Evolutionary conservation across 2,113 vertebrate species (phyloP).

Genomic region (Andinoacara biseriatus): DNA sequence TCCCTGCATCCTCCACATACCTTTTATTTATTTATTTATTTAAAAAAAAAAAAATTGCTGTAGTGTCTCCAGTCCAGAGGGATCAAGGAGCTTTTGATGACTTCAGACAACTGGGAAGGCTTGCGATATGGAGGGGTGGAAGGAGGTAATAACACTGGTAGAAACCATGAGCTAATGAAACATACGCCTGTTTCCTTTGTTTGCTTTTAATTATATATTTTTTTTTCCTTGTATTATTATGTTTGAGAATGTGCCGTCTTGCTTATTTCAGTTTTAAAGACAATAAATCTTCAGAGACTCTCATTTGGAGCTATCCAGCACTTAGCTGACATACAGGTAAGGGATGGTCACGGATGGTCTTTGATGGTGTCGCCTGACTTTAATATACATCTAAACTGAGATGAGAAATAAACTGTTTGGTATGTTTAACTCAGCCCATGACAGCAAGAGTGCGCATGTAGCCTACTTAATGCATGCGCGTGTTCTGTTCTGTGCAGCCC

Average conservation of each 20-base stretch:
- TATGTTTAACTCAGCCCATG: neutral
- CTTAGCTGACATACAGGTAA: conserved; percentile 84
- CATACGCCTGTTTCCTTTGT: neutral
- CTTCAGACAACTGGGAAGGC: conserved; percentile 85
- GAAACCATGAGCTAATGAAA: neutral
- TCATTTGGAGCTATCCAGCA: conserved; percentile 80
- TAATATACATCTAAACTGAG: neutral
- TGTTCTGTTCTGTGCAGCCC: conserved; percentile 69
- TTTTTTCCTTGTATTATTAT: neutral
- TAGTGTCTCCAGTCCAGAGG: conserved; percentile 86
- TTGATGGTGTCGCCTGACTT: neutral
- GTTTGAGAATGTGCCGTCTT: neutral
- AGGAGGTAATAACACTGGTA: conserved; percentile 48
- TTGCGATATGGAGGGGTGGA: conserved; percentile 76
- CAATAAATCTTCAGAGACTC: conserved; percentile 90
- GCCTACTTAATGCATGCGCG: neutral
- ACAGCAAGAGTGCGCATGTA: neutral
- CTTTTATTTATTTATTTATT: neutral
- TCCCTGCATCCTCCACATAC: neutral
- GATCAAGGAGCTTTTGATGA: conserved; percentile 87
- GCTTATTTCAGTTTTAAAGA: conserved; percentile 78
- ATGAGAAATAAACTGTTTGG: neutral
- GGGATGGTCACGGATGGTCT: neutral
- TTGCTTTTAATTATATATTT: neutral
- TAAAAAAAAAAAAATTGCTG: neutral